phyloP scores from a whole-genome alignment of 2,113 vertebrate genomes.

The Callopanchax toddi region DNA sequence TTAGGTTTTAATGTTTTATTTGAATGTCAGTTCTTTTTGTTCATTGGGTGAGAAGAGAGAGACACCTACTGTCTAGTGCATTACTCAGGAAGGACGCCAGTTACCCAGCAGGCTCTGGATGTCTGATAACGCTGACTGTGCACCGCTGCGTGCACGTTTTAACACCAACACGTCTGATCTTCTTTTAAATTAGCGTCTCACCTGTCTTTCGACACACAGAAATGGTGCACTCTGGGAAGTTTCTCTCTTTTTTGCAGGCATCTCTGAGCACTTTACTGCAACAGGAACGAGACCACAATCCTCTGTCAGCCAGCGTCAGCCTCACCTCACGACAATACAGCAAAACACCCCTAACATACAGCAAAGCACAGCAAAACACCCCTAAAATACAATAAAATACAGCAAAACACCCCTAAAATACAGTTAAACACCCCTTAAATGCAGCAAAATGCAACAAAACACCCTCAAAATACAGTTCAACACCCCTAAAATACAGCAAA shows the following conservation, averaged over 20 bases:
- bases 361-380: too few relatives aligned
- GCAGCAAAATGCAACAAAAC: too few relatives aligned
- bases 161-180: background rate
- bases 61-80: slow-evolving; percentile 18
- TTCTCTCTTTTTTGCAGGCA: slow-evolving; percentile 39
- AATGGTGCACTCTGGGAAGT: slow-evolving; percentile 7
- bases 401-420: too few relatives aligned
- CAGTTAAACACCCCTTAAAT: too few relatives aligned
- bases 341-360: slow-evolving; percentile 1
- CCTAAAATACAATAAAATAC: too few relatives aligned
- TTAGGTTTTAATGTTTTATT: slow-evolving; percentile 37
- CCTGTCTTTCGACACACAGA: background rate
- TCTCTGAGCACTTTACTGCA: slow-evolving; percentile 81
- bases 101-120: slow-evolving; percentile 30
- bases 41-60: slow-evolving; percentile 36
- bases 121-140: slow-evolving; percentile 32
- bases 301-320: slow-evolving; percentile 55
- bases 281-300: slow-evolving; percentile 62
- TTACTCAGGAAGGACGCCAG: slow-evolving; percentile 41
- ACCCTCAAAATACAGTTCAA: too few relatives aligned
- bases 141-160: slow-evolving; percentile 13
- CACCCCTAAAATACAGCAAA: too few relatives aligned
- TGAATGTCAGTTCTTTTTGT: slow-evolving; percentile 37
- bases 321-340: background rate
- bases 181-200: background rate